A percentile compares a stretch with the other conserved stretches of the same genome.
phyloP scores from a whole-genome alignment of 2,113 vertebrate genomes.

The Empidonax traillii region DNA sequence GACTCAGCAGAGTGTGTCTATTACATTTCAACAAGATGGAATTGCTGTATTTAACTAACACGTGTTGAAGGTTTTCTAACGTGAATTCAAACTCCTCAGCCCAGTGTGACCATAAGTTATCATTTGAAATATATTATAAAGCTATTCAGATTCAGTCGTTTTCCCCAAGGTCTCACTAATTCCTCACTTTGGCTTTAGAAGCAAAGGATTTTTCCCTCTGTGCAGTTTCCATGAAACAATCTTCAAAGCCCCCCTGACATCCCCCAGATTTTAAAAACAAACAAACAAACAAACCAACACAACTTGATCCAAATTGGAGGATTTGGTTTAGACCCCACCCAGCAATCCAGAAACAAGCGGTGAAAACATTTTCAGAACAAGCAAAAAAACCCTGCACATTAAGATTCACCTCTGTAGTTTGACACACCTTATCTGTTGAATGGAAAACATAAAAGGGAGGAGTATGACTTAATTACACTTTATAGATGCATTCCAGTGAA shows the following conservation, averaged over 20 bases:
- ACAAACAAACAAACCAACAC: neutral
- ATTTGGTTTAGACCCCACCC: neutral
- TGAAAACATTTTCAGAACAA: neutral
- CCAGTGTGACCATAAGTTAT: neutral
- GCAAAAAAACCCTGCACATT: neutral
- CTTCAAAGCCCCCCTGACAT: neutral
- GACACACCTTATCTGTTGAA: neutral
- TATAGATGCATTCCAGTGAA: neutral
- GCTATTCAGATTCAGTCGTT: neutral
- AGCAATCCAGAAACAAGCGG: neutral
- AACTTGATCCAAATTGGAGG: neutral
- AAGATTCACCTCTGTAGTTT: neutral
- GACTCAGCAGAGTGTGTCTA: conserved; percentile 3
- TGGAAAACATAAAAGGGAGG: neutral
- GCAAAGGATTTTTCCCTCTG: neutral
- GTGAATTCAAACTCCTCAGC: neutral
- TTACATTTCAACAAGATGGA: neutral
- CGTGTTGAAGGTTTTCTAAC: neutral
- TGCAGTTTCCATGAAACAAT: neutral
- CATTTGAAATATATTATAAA: neutral
- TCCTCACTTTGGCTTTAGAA: neutral
- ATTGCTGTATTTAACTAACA: neutral
- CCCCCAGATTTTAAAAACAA: neutral
- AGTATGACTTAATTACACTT: neutral
- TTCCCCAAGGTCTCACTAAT: neutral